Percentiles rank a stretch among this genome's conserved stretches.
Conservation (phyloP, 2,797 vertebrate genomes). For the Coregonus suidteri region DNA sequence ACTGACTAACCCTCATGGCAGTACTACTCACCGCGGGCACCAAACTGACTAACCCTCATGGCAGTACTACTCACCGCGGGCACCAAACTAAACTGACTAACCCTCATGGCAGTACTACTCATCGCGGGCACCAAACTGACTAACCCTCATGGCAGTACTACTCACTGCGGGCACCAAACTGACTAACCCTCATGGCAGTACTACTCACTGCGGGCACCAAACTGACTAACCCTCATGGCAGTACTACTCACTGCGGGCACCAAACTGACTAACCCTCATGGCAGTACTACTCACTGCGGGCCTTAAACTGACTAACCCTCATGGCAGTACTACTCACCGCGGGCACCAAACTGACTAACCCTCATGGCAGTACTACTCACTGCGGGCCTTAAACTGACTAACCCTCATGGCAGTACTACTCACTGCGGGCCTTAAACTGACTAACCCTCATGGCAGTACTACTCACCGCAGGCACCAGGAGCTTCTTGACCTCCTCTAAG, state of each 20-base stretch:
- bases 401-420: slow-evolving; percentile 51
- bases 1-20: slow-evolving; percentile 42
- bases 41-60: too few relatives aligned
- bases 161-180: slow-evolving; percentile 59
- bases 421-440: slow-evolving; percentile 76
- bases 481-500: slow-evolving; percentile 84
- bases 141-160: slow-evolving; percentile 26
- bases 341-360: slow-evolving; percentile 65
- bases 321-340: slow-evolving; percentile 72
- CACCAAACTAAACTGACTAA: slow-evolving; percentile 66
- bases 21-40: too few relatives aligned
- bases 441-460: neutral
- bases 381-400: slow-evolving; percentile 71
- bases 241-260: slow-evolving; percentile 83
- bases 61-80: slow-evolving; percentile 74
- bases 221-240: too few relatives aligned
- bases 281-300: slow-evolving; percentile 76
- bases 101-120: too few relatives aligned
- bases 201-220: slow-evolving; percentile 51
- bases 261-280: slow-evolving; percentile 25
- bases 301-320: slow-evolving; percentile 53
- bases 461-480: slow-evolving; percentile 84
- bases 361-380: slow-evolving; percentile 65
- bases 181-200: too few relatives aligned
- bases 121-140: too few relatives aligned